These are phyloP conservation scores for Plusia festucae DNA, from an alignment of 2,888 invertebrate genomes.

Conservation along the genomic window DNA sequence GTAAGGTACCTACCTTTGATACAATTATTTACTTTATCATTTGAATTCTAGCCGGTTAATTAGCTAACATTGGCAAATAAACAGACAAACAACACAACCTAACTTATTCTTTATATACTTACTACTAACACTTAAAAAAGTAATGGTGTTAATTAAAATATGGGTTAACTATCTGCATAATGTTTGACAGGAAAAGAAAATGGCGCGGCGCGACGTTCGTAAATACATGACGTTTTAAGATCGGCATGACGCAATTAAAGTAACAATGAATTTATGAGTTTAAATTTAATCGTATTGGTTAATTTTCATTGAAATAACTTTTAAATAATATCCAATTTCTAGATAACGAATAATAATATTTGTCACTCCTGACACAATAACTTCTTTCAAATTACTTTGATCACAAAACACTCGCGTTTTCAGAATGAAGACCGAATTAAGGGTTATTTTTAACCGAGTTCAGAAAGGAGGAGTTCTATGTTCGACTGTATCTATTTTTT, in stretches of 20 bases:
- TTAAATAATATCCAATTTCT: constrained; percentile 17
- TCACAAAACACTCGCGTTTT: too few species aligned
- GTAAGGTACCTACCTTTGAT: too few species aligned
- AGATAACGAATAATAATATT: too few species aligned
- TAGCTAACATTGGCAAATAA: too few species aligned
- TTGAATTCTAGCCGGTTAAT: too few species aligned
- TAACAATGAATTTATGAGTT: constrained; percentile 35
- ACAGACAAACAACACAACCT: constrained; percentile 23
- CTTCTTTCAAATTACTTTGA: too few species aligned
- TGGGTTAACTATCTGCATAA: constrained; percentile 72
- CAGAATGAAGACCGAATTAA: too few species aligned
- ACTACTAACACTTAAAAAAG: constrained; percentile 43
- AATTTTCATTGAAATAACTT: constrained; percentile 19
- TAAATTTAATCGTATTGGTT: constrained; percentile 25
- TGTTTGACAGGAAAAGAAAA: constrained; percentile 56
- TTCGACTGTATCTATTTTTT: too few species aligned
- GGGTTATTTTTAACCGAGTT: too few species aligned
- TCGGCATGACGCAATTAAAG: constrained; percentile 41
- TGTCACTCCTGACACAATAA: too few species aligned
- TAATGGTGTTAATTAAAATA: constrained; percentile 70
- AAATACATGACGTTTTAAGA: constrained; percentile 2
- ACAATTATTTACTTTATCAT: too few species aligned
- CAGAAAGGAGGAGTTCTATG: too few species aligned
- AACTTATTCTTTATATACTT: constrained; percentile 3
- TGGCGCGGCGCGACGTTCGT: constrained; percentile 36